Percentiles rank a stretch among this genome's conserved stretches.
phyloP scores from a whole-genome alignment of 2,797 vertebrate genomes.

The Hapalemur alaotrensis region DNA sequence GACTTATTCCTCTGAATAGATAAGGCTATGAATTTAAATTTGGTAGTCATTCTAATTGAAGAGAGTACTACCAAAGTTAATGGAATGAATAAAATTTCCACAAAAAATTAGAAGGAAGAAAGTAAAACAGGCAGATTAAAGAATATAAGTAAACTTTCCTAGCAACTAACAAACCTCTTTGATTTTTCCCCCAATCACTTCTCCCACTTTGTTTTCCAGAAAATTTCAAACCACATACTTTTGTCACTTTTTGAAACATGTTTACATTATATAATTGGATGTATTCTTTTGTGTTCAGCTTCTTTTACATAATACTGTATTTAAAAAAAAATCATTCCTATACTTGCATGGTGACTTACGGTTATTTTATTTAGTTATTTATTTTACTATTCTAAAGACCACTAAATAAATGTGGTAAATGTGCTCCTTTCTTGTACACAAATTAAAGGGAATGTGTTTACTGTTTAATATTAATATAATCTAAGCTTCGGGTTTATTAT shows the following conservation, averaged over 20 bases:
- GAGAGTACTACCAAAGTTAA: background rate
- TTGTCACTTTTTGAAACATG: background rate
- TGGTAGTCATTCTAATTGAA: background rate
- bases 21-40: background rate
- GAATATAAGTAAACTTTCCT: background rate
- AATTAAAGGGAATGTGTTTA: background rate
- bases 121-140: background rate
- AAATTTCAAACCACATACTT: background rate
- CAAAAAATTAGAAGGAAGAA: background rate
- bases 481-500: background rate
- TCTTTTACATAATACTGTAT: background rate
- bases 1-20: background rate
- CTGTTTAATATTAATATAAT: background rate
- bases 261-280: background rate
- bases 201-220: background rate
- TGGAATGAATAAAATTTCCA: background rate
- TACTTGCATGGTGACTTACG: background rate
- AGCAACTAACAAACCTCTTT: background rate
- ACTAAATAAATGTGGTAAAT: background rate
- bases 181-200: background rate
- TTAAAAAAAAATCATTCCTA: background rate
- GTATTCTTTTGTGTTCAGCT: background rate
- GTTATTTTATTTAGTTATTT: background rate
- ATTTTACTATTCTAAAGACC: background rate
- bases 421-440: background rate